Evolutionary conservation across 2,888 invertebrate genomes (phyloP), one percentile per base, ranked within the genome.

Genomic region (Cabera pusaria): DNA sequence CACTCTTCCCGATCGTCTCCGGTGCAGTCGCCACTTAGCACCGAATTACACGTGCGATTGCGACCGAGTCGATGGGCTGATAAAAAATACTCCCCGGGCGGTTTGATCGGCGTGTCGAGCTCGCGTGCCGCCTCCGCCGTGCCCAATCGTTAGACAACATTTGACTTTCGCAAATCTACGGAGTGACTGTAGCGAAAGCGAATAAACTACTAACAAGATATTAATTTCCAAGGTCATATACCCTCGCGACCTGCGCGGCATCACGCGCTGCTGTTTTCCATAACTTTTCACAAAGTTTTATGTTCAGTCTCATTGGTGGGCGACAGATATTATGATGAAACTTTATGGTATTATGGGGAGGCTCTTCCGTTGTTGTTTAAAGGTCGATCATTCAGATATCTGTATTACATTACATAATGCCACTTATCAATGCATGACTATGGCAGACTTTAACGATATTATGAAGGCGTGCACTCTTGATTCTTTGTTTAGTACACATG

Each of bases 61-160:
- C 48, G 38, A 46, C 48, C 44, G 47, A 44, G 17, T 37, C 18
- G 46, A 52, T 52, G 43, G 48, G 36, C 54, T 49, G 41, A 51
- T 54, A 59, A 53, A 53, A 38, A 44, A 49, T 22, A 9, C 20
- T 41, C 54, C 49, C 25, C 32, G 42, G 50, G 52, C 44, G 50
- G 57, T 44, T 53, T 44, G 56, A 40, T 44, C 59, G 43, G 43
- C 45, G 69, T 70, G 72, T 61, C 61, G 54, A 54, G 68, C 44
- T 84, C 62, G 84, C 84, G 84, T 84, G 85, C 67, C 72, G 54
- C 49, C 43, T 54, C 56, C 67, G 81, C 77, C 84, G 81, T 78
- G 81, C 85, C 84, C 78, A 71, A 69, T 66, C 64, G 73, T 75
- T 70, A 72, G 74, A 74, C 72, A 73, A 73, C 72, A 67, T 74